A percentile compares a stretch with the other conserved stretches of the same genome.
Conservation (phyloP, 1,140 invertebrate genomes). For the Drosophila pruinosa region DNA sequence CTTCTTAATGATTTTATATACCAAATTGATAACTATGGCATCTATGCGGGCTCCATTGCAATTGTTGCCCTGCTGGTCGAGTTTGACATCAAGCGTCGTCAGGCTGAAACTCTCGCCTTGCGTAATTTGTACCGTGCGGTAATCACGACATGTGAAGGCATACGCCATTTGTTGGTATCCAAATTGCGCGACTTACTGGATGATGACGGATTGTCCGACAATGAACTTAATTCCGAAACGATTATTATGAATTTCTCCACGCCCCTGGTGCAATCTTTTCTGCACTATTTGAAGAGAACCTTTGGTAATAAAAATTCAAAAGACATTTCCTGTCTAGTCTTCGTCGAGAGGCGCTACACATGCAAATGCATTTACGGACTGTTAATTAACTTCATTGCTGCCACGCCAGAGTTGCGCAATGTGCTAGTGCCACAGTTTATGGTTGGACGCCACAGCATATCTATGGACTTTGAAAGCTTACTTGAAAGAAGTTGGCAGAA, state of each 20-base stretch:
- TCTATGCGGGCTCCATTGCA: conserved; percentile 85
- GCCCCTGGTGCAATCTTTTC: conserved; percentile 84
- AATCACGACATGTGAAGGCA: conserved; percentile 76
- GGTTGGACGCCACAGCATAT: conserved; percentile 84
- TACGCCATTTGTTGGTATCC: conserved; percentile 57
- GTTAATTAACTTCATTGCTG: conserved; percentile 85
- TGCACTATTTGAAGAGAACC: conserved; percentile 84
- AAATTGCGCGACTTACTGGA: conserved; percentile 54
- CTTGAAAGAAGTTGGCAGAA: conserved; percentile 84
- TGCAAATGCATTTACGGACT: conserved; percentile 91
- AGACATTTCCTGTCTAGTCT: conserved; percentile 90
- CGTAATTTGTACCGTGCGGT: conserved; percentile 82
- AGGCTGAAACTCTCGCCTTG: conserved; percentile 82
- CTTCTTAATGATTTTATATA: conserved; percentile 75
- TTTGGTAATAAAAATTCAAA: conserved; percentile 68
- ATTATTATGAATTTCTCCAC: conserved; percentile 84
- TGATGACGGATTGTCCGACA: conserved; percentile 47
- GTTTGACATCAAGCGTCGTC: conserved; percentile 86
- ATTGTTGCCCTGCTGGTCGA: conserved; percentile 85
- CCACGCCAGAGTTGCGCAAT: conserved; percentile 82
- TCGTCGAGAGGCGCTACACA: conserved; percentile 90
- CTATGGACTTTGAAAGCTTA: conserved; percentile 45
- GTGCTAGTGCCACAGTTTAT: conserved; percentile 89
- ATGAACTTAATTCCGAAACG: conserved; percentile 51
- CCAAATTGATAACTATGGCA: conserved; percentile 84